phyloP scores from a whole-genome alignment of 1,140 invertebrate genomes.

The Cyclina sinensis region DNA sequence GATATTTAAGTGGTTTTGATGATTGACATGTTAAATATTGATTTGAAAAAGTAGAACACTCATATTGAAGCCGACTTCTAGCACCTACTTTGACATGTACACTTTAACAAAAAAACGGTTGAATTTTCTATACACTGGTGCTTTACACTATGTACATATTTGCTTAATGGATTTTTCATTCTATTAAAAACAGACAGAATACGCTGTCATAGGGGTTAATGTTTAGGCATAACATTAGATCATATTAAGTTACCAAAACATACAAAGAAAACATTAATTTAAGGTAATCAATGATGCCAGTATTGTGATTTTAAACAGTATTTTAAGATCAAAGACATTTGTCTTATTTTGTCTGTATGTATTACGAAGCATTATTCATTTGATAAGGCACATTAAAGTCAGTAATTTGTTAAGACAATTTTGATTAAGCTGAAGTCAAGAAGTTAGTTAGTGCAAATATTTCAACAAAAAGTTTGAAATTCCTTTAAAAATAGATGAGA shows the following conservation, averaged over 20 bases:
- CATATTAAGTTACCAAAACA: constrained; percentile 15
- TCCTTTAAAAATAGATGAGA: no score
- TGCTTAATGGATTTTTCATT: constrained; percentile 36
- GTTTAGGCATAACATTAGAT: constrained; percentile 7
- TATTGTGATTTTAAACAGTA: not conserved
- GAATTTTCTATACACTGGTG: not conserved
- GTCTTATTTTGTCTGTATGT: not conserved
- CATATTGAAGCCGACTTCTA: not conserved
- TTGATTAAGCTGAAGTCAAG: no score
- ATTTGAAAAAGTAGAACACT: not conserved
- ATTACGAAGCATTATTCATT: no score
- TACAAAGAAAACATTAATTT: constrained; percentile 33
- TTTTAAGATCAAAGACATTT: not conserved
- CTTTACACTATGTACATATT: constrained; percentile 39
- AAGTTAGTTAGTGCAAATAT: no score
- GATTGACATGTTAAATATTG: constrained; percentile 1
- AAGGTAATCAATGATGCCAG: constrained; percentile 5
- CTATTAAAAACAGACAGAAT: constrained; percentile 23
- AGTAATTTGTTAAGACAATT: no score
- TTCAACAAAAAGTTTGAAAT: no score
- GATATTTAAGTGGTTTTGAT: not conserved
- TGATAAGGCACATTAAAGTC: no score
- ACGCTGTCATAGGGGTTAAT: not conserved
- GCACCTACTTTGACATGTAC: not conserved
- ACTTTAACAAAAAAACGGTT: constrained; percentile 8